Conservation (phyloP, 2,113 vertebrate species). For the Climacteris rufus region DNA sequence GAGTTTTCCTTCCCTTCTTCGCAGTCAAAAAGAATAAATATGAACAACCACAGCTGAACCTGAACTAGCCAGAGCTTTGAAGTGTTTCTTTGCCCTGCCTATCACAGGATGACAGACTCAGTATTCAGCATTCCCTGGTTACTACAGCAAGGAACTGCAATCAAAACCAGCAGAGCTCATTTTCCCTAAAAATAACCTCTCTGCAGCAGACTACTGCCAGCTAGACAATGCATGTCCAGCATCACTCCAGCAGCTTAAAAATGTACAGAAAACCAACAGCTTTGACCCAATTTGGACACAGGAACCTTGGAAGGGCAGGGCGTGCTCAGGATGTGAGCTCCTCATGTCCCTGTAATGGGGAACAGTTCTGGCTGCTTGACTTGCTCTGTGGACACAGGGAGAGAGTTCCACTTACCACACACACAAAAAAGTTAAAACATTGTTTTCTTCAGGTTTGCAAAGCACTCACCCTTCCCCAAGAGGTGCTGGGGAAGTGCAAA, state of each 20-base stretch:
- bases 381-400: neutral
- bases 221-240: neutral
- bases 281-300: neutral
- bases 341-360: neutral
- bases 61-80: neutral
- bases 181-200: neutral
- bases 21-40: neutral
- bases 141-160: neutral
- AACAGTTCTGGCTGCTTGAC: neutral
- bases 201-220: neutral
- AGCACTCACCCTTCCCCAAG: neutral
- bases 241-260: neutral
- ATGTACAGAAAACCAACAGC: neutral
- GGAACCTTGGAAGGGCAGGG: neutral
- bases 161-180: neutral
- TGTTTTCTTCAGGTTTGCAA: neutral
- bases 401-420: neutral
- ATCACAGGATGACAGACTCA: neutral
- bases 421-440: neutral
- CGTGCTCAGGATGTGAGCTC: neutral
- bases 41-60: neutral
- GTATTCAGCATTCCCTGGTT: neutral
- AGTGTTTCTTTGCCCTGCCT: neutral
- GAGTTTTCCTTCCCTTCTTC: neutral
- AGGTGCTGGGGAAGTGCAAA: neutral